Conservation (phyloP, 2,888 invertebrate species). For the Steinernema scapterisci region DNA sequence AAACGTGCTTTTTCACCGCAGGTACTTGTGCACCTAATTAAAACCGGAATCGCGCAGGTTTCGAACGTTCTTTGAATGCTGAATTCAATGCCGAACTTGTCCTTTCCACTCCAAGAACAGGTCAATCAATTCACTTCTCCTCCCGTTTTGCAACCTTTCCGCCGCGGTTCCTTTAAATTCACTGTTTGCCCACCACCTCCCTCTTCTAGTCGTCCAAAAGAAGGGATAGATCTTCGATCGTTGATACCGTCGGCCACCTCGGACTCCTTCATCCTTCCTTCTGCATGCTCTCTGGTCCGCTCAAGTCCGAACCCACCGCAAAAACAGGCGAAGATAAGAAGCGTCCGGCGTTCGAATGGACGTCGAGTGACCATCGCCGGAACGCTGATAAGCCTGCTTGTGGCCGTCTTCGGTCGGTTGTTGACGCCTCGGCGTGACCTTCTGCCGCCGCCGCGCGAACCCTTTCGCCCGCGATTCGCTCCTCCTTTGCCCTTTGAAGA, state of each 20-base stretch:
- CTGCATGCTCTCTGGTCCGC: too few species aligned
- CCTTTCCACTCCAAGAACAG: too few species aligned
- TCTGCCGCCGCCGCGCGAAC: conserved; percentile 2
- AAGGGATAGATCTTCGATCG: neutral
- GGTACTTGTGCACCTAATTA: too few species aligned
- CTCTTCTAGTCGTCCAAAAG: neutral
- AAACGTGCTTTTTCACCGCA: too few species aligned
- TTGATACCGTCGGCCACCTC: neutral
- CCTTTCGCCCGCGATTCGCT: neutral
- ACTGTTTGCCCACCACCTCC: neutral
- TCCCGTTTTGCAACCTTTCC: too few species aligned
- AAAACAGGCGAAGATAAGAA: neutral
- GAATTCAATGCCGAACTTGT: too few species aligned
- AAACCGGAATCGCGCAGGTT: too few species aligned
- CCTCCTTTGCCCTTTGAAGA: conserved; percentile 6
- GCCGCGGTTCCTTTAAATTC: too few species aligned
- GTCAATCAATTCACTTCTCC: too few species aligned
- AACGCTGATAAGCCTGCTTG: neutral
- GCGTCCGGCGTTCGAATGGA: neutral
- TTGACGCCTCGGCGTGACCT: conserved; percentile 16
- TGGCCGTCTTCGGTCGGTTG: neutral
- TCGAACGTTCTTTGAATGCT: too few species aligned
- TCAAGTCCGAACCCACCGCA: neutral
- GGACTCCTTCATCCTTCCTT: too few species aligned
- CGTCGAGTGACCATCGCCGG: neutral